These are phyloP conservation scores for Scaptomyza parva DNA, from an alignment of 2,888 invertebrate species.

Conservation along the genomic window DNA sequence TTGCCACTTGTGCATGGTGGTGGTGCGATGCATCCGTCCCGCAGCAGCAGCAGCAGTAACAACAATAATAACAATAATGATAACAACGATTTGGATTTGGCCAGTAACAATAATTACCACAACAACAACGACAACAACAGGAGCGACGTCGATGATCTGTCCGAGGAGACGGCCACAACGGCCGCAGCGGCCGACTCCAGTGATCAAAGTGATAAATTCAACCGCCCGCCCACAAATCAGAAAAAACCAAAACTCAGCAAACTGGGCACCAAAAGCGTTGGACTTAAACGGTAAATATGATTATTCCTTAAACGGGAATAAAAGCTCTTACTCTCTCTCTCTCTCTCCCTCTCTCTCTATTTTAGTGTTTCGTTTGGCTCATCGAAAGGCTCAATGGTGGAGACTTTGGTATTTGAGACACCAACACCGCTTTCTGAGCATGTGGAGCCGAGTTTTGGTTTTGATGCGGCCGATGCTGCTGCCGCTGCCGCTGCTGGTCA, in stretches of 20 bases:
- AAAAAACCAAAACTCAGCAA: slow-evolving; percentile 83
- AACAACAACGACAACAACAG: slow-evolving; percentile 47
- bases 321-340: slow-evolving; percentile 41
- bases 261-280: slow-evolving; percentile 83
- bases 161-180: slow-evolving; percentile 67
- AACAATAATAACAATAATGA: slow-evolving; percentile 57
- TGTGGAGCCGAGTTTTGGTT: slow-evolving; percentile 84
- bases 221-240: slow-evolving; percentile 73
- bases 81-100: slow-evolving; percentile 58
- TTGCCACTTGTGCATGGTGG: slow-evolving; percentile 64
- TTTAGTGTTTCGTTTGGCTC: slow-evolving; percentile 96
- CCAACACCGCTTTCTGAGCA: slow-evolving; percentile 88
- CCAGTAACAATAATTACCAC: slow-evolving; percentile 46
- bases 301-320: too few relatives aligned
- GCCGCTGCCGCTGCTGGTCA: slow-evolving; percentile 51
- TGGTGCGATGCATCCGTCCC: slow-evolving; percentile 68
- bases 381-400: slow-evolving; percentile 97
- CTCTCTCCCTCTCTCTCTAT: slow-evolving; percentile 34
- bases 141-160: slow-evolving; percentile 61
- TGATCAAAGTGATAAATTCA: slow-evolving; percentile 79
- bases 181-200: slow-evolving; percentile 71
- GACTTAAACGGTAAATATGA: slow-evolving; percentile 82
- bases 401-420: slow-evolving; percentile 95
- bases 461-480: slow-evolving; percentile 69
- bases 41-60: slow-evolving; percentile 70